These are phyloP conservation scores for Calycopis cecrops DNA, from an alignment of 1,140 invertebrate species.

Conservation along the genomic window DNA sequence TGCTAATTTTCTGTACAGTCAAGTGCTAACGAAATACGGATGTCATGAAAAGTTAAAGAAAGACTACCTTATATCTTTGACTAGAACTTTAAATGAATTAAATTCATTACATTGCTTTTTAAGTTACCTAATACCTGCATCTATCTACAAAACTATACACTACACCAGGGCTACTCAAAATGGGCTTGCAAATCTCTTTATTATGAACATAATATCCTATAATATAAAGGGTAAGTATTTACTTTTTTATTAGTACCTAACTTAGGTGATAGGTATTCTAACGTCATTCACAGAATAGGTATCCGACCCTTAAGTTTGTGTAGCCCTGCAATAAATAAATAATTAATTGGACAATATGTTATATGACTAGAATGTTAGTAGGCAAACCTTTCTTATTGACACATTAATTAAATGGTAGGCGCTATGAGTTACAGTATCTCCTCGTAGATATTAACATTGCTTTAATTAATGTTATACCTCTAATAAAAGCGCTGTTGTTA, in stretches of 20 bases:
- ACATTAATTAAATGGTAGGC: background rate
- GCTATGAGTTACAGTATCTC: too few species aligned
- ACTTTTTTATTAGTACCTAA: too few species aligned
- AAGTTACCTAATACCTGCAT: conserved; percentile 8
- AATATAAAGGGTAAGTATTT: too few species aligned
- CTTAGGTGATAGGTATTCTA: too few species aligned
- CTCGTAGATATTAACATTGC: too few species aligned
- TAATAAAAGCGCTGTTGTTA: too few species aligned
- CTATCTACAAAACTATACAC: conserved; percentile 18
- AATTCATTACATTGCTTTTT: conserved; percentile 35
- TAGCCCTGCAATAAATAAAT: background rate
- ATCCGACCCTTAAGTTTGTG: too few species aligned
- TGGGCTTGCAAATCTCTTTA: background rate
- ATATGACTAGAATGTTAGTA: conserved; percentile 24
- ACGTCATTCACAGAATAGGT: too few species aligned
- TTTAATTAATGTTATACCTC: too few species aligned
- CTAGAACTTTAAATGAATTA: conserved; percentile 35
- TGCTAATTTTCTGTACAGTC: conserved; percentile 3
- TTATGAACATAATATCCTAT: too few species aligned
- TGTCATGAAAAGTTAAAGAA: background rate
- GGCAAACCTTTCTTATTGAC: background rate
- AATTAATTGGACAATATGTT: too few species aligned
- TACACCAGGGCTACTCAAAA: background rate
- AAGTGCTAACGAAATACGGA: conserved; percentile 2
- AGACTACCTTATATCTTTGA: background rate